Evolutionary conservation across 2,113 vertebrate species (phyloP).

Genomic region (Syrrhaptes paradoxus): DNA sequence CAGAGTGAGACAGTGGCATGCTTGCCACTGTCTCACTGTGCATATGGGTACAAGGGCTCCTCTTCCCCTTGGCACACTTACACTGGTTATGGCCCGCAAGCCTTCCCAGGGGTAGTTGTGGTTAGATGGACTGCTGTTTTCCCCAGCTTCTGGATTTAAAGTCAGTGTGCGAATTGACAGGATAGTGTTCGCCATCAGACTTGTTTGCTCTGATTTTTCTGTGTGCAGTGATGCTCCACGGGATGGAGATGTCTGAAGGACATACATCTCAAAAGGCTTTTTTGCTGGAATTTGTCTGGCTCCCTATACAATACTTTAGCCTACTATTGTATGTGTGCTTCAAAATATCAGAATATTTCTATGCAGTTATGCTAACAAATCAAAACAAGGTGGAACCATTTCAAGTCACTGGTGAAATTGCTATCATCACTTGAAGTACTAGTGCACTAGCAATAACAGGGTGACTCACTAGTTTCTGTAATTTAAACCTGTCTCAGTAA

Average conservation of each 20-base stretch:
- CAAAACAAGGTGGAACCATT: background rate
- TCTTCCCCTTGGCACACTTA: background rate
- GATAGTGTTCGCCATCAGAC: background rate
- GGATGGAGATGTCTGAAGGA: background rate
- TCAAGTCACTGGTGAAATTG: background rate
- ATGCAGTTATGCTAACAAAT: background rate
- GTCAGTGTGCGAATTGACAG: background rate
- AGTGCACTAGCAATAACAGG: background rate
- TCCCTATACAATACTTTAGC: background rate
- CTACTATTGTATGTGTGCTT: background rate
- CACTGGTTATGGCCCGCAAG: background rate
- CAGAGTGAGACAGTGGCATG: background rate
- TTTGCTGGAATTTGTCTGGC: background rate
- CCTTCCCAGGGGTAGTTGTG: background rate
- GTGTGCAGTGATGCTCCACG: background rate
- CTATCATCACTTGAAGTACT: background rate
- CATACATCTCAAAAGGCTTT: background rate
- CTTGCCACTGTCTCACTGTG: background rate
- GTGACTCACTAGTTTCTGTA: background rate
- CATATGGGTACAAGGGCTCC: rapidly evolving
- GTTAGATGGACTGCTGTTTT: background rate
- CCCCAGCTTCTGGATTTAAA: background rate
- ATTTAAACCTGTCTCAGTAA: background rate
- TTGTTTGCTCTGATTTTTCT: background rate
- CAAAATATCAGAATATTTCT: background rate